Evolutionary conservation across 30 jellyfish, hydroid and myxozoan species (phyloP), one percentile per base, ranked within the genome.

Genomic region (Aurelia coerulea): DNA sequence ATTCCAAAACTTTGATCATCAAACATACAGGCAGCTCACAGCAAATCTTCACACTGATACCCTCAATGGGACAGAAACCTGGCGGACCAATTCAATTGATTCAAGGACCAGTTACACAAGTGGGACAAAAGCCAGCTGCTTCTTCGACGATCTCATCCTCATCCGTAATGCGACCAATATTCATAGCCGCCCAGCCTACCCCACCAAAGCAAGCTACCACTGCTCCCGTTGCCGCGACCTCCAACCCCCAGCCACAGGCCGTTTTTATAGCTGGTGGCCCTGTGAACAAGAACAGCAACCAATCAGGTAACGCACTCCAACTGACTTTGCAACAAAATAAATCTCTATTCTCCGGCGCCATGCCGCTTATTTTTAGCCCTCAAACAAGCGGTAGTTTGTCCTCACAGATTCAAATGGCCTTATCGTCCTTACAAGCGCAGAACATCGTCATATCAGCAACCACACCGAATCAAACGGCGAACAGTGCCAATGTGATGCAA

Each of bases 41-140:
- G 78, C 93, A 84, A 41, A 83, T 84, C 12, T 73, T 84, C 51
- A 71, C 93, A 1, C 51, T 84, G n/a, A 77, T 84, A 19, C 93
- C 93, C 2, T 34, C 93, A 54, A 41, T 80, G 51, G 88, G 88
- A 42, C 84, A 84, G 19, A 68, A 77, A 14, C 71, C 77, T 23
- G 59, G 70, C 5, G 75, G 78, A 29, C 70, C 81, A 0, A 14
- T 81, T 34, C 91, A 81, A 54, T 53, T 84, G 63, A 69, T 84
- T 31, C 80, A 87, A 8, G 73, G 62, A 58, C 78, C 78, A 32
- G 62, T 75, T 3, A 65, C 77, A 2, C 84, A 69, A 68, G 56
- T 33, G 73, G 65, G 81, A 10, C 73, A 29, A 53, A 76, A 35
- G 4, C n/a, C 68, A 63, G 34, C 59, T 14, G 5, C 75, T 8